Evolutionary conservation across 2,888 invertebrate species (phyloP).

Genomic region (Drosophila longiperda): DNA sequence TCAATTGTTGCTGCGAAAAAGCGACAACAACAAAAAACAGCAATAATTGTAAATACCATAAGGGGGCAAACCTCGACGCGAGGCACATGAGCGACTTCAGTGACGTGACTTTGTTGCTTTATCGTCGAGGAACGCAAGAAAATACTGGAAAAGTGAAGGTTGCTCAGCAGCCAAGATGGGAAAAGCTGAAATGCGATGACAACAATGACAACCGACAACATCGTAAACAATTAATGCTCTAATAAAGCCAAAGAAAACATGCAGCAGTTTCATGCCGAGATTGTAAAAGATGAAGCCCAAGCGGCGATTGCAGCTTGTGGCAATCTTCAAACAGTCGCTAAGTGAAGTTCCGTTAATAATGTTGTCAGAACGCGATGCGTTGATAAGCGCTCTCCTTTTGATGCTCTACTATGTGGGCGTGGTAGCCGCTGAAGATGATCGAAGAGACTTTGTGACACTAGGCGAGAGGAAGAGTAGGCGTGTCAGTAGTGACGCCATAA

Average conservation of each 20-base stretch:
- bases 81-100: constrained; percentile 59
- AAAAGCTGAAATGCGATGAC: constrained; percentile 55
- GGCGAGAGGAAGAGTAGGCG: constrained; percentile 30
- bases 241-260: constrained; percentile 79
- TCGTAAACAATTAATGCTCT: constrained; percentile 82
- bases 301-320: constrained; percentile 21
- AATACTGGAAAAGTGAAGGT: constrained; percentile 81
- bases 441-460: constrained; percentile 72
- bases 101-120: constrained; percentile 70
- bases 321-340: constrained; percentile 57
- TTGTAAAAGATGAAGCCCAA: constrained; percentile 31
- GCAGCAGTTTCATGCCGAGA: constrained; percentile 25
- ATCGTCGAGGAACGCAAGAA: constrained; percentile 44
- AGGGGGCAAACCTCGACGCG: not conserved
- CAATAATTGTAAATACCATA: constrained; percentile 18
- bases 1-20: constrained; percentile 22
- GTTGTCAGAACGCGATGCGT: constrained; percentile 75
- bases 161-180: constrained; percentile 60
- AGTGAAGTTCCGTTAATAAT: constrained; percentile 80
- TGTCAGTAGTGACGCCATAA: constrained; percentile 13
- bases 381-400: constrained; percentile 74
- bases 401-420: constrained; percentile 76
- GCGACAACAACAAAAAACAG: constrained; percentile 9
- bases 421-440: constrained; percentile 25
- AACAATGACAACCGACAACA: constrained; percentile 54